A percentile compares a stretch with the other conserved stretches of the same genome.
Evolutionary conservation across 2,888 invertebrate species (phyloP).

Genomic region (Phaonia tiefii): DNA sequence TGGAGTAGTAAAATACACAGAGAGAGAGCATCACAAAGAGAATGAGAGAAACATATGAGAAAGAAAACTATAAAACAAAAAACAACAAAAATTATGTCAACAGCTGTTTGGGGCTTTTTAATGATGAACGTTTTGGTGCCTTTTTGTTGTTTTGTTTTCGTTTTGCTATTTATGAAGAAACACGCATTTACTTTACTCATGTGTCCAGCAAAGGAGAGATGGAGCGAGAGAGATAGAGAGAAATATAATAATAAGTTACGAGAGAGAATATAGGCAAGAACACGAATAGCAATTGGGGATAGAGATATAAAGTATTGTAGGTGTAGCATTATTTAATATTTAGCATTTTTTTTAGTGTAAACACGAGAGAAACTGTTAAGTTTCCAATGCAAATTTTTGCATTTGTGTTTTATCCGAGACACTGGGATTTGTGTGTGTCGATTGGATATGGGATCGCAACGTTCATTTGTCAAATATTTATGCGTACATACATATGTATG

Average conservation of each 20-base stretch:
- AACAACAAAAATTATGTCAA: conserved; percentile 62
- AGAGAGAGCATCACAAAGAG: not conserved
- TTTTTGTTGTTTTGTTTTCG: conserved; percentile 13
- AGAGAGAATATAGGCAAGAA: conserved; percentile 7
- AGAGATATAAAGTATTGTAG: too few relatives aligned
- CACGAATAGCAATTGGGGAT: too few relatives aligned
- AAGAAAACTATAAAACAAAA: conserved; percentile 10
- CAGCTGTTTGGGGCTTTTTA: conserved; percentile 58
- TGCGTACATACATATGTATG: too few relatives aligned
- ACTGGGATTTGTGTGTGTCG: too few relatives aligned
- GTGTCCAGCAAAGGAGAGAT: not conserved
- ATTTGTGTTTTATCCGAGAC: too few relatives aligned
- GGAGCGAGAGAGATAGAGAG: conserved; percentile 12
- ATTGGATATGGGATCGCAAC: too few relatives aligned
- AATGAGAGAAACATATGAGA: not conserved
- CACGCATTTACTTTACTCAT: not conserved
- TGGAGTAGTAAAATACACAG: conserved; percentile 40
- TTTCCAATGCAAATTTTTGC: too few relatives aligned
- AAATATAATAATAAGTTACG: not conserved
- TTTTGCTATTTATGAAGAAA: not conserved
- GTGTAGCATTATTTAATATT: too few relatives aligned
- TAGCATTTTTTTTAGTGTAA: too few relatives aligned
- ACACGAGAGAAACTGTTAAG: too few relatives aligned
- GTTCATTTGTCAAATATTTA: too few relatives aligned
- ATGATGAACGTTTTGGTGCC: conserved; percentile 53